phyloP scores from a whole-genome alignment of 1,140 invertebrate genomes.

The Chironomus striatipennis region DNA sequence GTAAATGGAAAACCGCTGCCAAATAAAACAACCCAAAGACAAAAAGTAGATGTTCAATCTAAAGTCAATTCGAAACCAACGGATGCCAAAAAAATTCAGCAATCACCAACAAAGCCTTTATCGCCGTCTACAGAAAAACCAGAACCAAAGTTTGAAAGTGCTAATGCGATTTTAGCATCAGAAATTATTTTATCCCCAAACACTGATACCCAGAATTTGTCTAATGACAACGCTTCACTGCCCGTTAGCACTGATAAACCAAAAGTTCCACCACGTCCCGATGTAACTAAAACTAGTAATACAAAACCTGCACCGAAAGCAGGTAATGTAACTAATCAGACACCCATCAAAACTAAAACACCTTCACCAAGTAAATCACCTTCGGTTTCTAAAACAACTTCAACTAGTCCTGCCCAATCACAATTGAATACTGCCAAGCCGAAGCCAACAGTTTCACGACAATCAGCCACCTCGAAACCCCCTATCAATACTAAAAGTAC shows the following conservation, averaged over 20 bases:
- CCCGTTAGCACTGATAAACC: conserved; percentile 14
- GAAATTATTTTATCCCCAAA: not conserved
- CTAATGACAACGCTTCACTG: not conserved
- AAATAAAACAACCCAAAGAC: not conserved
- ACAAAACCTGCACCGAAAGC: not conserved
- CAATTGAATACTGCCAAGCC: not conserved
- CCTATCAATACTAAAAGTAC: not conserved
- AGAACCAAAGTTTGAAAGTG: not conserved
- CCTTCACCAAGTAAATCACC: not conserved
- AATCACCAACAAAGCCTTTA: not conserved
- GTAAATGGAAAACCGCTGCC: not conserved
- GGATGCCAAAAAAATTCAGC: not conserved
- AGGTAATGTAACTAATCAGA: conserved; percentile 4
- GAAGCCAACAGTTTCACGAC: not conserved
- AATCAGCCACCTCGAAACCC: not conserved
- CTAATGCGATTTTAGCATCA: not conserved
- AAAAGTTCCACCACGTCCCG: conserved; percentile 1
- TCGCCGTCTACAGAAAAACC: not conserved
- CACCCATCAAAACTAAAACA: not conserved
- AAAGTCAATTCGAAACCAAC: not conserved
- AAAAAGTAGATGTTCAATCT: not conserved
- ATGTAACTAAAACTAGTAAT: not conserved
- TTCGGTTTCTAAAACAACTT: not conserved
- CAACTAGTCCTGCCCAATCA: not conserved
- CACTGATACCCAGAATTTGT: not conserved